A percentile compares a stretch with the other conserved stretches of the same genome.
Evolutionary conservation across 2,888 invertebrate genomes (phyloP).

Genomic region (Psococerastis gibbosa): DNA sequence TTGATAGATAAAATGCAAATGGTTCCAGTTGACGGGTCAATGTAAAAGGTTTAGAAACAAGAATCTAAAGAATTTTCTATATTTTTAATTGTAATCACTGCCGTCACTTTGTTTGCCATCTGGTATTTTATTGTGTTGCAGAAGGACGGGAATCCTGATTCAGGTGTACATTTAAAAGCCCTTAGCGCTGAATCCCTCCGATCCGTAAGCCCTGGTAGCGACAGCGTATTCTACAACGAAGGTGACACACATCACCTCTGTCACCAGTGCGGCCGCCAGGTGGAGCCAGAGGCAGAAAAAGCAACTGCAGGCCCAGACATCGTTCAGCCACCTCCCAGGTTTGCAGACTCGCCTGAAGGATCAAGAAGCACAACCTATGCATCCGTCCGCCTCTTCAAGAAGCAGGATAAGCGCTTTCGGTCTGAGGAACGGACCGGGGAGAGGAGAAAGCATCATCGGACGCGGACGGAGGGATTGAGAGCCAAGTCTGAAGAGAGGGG

Average conservation of each 20-base stretch:
- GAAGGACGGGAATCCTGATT: constrained; percentile 26
- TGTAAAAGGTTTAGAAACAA: background rate
- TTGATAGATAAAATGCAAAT: too few species aligned
- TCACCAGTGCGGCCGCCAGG: constrained; percentile 67
- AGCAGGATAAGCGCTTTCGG: constrained; percentile 56
- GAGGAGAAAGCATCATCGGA: constrained; percentile 35
- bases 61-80: background rate
- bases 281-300: constrained; percentile 25
- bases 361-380: constrained; percentile 22
- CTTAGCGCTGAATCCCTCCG: constrained; percentile 71
- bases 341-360: constrained; percentile 60
- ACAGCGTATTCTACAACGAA: constrained; percentile 78
- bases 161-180: constrained; percentile 42
- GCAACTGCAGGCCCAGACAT: constrained; percentile 33
- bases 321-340: constrained; percentile 74
- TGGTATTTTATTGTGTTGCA: too few species aligned
- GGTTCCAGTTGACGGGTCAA: too few species aligned
- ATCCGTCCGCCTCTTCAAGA: constrained; percentile 43
- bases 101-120: too few species aligned
- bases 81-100: too few species aligned
- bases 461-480: constrained; percentile 46
- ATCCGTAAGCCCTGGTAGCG: constrained; percentile 79
- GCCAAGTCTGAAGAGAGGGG: constrained; percentile 69
- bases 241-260: constrained; percentile 37
- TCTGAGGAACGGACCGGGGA: constrained; percentile 52